Conservation (phyloP, 2,797 vertebrate genomes). For the Garrulus glandarius region DNA sequence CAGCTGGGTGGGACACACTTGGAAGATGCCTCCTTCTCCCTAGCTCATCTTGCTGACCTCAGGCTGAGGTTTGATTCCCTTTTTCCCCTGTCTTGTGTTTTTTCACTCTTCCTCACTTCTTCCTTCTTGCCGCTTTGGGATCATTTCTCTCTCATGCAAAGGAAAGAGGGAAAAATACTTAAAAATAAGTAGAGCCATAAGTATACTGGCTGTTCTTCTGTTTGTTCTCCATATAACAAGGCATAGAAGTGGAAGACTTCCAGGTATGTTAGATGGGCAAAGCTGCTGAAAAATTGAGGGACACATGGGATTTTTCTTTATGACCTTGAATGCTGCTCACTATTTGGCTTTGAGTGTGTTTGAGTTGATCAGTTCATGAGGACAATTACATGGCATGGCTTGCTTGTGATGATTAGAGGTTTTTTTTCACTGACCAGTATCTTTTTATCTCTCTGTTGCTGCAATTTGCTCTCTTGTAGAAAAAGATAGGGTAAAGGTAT, state of each 20-base stretch:
- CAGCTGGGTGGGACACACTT: background rate
- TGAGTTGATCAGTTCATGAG: background rate
- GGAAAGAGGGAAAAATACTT: background rate
- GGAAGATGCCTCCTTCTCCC: background rate
- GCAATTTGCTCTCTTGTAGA: background rate
- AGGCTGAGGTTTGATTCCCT: background rate
- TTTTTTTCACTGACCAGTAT: background rate
- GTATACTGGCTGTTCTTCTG: background rate
- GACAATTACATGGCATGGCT: background rate
- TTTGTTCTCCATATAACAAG: accelerated
- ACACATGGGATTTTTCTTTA: background rate
- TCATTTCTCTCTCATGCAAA: background rate
- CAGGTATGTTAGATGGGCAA: accelerated
- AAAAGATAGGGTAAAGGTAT: background rate
- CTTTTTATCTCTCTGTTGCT: background rate
- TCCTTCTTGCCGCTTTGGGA: background rate
- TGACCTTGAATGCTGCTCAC: background rate
- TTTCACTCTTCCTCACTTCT: background rate
- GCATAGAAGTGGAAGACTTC: background rate
- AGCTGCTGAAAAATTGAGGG: background rate
- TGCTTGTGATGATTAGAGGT: background rate
- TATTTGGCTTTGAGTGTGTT: background rate
- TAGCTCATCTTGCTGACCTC: background rate
- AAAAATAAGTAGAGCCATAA: background rate
- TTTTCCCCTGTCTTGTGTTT: background rate